Percentiles rank a stretch among this genome's conserved stretches.
Evolutionary conservation across 2,888 invertebrate genomes (phyloP).

Genomic region (Plusia festucae): DNA sequence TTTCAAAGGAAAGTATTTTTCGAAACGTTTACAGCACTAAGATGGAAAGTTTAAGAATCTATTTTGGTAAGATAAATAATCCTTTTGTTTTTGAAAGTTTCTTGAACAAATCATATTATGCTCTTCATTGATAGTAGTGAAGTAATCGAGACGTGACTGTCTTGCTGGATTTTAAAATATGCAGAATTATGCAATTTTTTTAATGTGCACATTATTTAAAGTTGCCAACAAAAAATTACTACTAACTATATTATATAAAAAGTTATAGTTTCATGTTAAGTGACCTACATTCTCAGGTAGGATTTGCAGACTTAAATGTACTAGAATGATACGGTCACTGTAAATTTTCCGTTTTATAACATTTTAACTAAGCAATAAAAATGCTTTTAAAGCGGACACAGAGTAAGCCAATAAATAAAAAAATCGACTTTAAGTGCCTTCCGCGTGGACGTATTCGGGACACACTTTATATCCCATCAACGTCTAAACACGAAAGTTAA

Average conservation of each 20-base stretch:
- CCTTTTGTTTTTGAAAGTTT: too few species aligned
- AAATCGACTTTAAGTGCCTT: slow-evolving; percentile 63
- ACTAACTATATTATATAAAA: neutral
- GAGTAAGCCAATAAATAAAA: slow-evolving; percentile 63
- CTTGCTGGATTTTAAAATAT: too few species aligned
- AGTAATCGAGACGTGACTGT: too few species aligned
- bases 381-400: slow-evolving; percentile 55
- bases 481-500: slow-evolving; percentile 65
- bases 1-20: neutral
- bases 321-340: slow-evolving; percentile 2
- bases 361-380: slow-evolving; percentile 53
- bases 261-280: neutral
- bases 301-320: neutral
- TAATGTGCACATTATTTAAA: neutral
- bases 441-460: slow-evolving; percentile 59
- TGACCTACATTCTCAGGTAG: neutral
- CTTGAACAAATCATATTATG: too few species aligned
- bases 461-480: slow-evolving; percentile 62
- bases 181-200: too few species aligned
- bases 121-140: too few species aligned
- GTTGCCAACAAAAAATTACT: too few species aligned
- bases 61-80: neutral
- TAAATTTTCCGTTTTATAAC: slow-evolving; percentile 40
- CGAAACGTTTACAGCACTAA: neutral
- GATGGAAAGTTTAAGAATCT: neutral